Evolutionary conservation across 2,888 invertebrate genomes (phyloP), one percentile per base, ranked within the genome.

Genomic region (Andrena chrysosceles): DNA sequence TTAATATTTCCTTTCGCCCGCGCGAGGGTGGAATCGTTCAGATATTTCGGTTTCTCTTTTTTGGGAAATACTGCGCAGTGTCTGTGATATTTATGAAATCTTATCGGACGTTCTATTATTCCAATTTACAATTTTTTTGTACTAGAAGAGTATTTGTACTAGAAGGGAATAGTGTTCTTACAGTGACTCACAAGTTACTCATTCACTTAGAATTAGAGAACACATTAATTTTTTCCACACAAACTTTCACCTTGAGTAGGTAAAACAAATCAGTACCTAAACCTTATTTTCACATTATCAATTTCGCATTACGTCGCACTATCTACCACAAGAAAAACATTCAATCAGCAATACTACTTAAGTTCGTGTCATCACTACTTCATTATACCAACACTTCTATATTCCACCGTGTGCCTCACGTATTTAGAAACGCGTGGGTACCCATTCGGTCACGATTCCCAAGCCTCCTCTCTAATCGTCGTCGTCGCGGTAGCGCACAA

Each of bases 1-100:
- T 81, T 86, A 84, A 86, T 81, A 77, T 79, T 79, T 72, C 79
- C 66, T 42, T 71, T 63, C 76, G 67, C 80, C 60, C 76, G 33
- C 48, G 5, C 29, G 31, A 26, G 16, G 10, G 29, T 8, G 4
- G 6, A 10, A 54, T 13, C 33, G 1, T 56, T 66, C 16, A 8
- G 6, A 10, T 20, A 20, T 62, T 42, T 42, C 13, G 42, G 42
- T 42, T 42, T 5, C 20, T 33, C 20, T 35, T 35, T 10, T 31
- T 31, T 2, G 6, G 20, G 23, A 20, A 20, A n/a, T 59, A 26
- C n/a, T 7, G 59, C 2, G 42, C 42, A 29, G 26, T 29, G 42
- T 1, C 23, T 23, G 26, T 16, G 42, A 42, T 2, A 64, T 64
- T 33, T 10, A 1, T 20, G 16, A 23, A 63, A 20, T 20, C 10